Evolutionary conservation across 37 sponge, comb jelly and placozoan species (phyloP), one percentile per base, ranked within the genome.

Genomic region (Amphimedon queenslandica): DNA sequence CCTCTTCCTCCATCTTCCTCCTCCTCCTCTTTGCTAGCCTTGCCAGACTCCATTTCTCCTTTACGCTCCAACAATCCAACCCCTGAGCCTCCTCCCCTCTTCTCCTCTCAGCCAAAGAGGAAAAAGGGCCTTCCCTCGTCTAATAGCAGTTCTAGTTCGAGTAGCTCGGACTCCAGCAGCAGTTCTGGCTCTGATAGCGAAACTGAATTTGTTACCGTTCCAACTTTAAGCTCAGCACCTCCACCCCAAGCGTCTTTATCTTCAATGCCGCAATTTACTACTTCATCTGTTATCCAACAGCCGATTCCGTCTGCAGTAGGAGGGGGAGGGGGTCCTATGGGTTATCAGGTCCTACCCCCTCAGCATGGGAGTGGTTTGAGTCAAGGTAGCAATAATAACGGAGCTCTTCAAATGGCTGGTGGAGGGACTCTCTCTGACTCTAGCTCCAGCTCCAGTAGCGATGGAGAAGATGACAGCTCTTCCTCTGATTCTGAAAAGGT

Each of bases 1-100:
- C 53, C 53, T 18, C 13, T 13, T 47, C 53, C 53, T 47, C 13
- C 61, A 6, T 25, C 24, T n/a, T 60, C 61, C 23, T 11, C 61
- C 28, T 60, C 21, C 23, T 60, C 28, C 8, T 11, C 61, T n/a
- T 25, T 60, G 27, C 21, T n/a, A 25, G 21, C 27, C 5, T 60
- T 60, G 27, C 61, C 23, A 47, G 51, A 47, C 23, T 60, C 61
- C 23, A 60, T 60, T 25, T 60, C 61, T 25, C 61, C 61, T 60
- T 18, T 47, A 10, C 61, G 29, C 20, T 80, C 73, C 43, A 68
- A 55, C 39, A 78, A 78, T 40, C 79, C 79, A 21, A 78, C 79
- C 0, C 81, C 81, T 33, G 82, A 68, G 41, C 82, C 82, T 10
- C 23, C 38, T 11, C 58, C 21, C 21, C 61, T 60, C 28, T 25